A percentile compares a stretch with the other conserved stretches of the same genome.
Conservation (phyloP, 1,140 invertebrate genomes). For the Euglossa dilemma region DNA sequence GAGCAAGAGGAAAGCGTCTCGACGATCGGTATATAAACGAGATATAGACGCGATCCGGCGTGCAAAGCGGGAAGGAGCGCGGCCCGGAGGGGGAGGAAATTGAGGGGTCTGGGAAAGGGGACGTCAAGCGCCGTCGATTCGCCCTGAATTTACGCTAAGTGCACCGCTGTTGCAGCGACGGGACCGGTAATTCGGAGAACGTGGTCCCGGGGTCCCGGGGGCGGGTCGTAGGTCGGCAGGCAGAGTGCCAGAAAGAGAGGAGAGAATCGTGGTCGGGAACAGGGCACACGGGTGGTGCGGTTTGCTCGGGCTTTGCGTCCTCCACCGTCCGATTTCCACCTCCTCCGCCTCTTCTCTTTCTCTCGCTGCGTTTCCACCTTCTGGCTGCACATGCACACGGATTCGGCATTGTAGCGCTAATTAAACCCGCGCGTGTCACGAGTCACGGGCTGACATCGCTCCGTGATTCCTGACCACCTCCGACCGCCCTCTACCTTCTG, state of each 20-base stretch:
- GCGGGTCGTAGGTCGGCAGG: conserved; percentile 76
- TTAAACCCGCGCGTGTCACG: conserved; percentile 79
- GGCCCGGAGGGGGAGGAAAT: conserved; percentile 18
- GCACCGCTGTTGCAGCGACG: conserved; percentile 71
- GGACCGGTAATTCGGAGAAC: conserved; percentile 76
- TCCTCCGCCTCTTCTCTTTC: conserved; percentile 24
- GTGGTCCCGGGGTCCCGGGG: conserved; percentile 73
- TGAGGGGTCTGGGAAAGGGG: conserved; percentile 45
- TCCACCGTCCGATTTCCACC: conserved; percentile 31
- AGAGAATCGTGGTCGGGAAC: conserved; percentile 63
- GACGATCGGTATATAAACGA: conserved; percentile 52
- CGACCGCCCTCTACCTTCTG: conserved; percentile 37
- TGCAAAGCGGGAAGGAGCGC: conserved; percentile 4
- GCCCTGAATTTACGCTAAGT: conserved; percentile 76
- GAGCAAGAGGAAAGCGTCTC: conserved; percentile 38
- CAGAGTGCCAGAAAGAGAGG: conserved; percentile 78
- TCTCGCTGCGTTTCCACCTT: conserved; percentile 57
- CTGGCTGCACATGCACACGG: conserved; percentile 54
- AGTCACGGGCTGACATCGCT: conserved; percentile 76
- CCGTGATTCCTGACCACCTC: conserved; percentile 72
- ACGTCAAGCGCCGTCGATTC: conserved; percentile 69
- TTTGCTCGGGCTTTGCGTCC: conserved; percentile 54
- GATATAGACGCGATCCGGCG: conserved; percentile 40
- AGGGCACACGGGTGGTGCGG: conserved; percentile 40
- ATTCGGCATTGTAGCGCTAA: conserved; percentile 79